Evolutionary conservation across 2,888 invertebrate species (phyloP).

Genomic region (Lingula anatina): DNA sequence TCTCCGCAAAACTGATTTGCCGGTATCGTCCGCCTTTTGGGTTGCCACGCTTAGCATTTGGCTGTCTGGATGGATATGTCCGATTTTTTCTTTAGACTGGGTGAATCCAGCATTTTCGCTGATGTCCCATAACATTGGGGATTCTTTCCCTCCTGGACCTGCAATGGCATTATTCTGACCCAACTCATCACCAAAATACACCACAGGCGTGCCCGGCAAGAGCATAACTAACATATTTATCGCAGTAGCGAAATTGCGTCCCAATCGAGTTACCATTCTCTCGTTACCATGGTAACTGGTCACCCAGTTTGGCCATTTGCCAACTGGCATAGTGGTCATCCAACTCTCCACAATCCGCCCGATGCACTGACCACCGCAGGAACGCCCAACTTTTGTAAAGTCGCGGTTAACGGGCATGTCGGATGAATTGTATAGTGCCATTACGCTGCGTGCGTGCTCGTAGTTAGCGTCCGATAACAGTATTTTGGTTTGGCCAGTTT

Average conservation of each 20-base stretch:
- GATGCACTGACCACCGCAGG: slow-evolving; percentile 1
- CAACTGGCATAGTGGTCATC: background rate
- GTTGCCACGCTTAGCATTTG: slow-evolving; percentile 12
- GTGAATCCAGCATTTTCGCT: slow-evolving; percentile 21
- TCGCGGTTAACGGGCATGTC: slow-evolving; percentile 5
- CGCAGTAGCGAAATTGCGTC: slow-evolving; percentile 60
- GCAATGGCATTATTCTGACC: slow-evolving; percentile 64
- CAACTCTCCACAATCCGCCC: background rate
- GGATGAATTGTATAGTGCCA: background rate
- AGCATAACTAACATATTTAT: slow-evolving; percentile 76
- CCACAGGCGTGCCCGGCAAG: slow-evolving; percentile 78
- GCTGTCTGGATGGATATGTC: slow-evolving; percentile 21
- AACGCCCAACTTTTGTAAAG: background rate
- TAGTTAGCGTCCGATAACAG: background rate
- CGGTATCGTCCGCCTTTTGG: no score
- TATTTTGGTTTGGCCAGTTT: background rate
- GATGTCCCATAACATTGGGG: slow-evolving; percentile 36
- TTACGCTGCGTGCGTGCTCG: background rate
- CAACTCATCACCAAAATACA: slow-evolving; percentile 86
- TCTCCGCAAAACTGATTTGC: no score
- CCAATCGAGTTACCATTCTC: background rate
- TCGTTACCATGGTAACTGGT: background rate
- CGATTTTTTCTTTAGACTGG: slow-evolving; percentile 11
- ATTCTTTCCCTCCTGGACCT: slow-evolving; percentile 27
- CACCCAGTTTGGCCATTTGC: slow-evolving; percentile 4